These are phyloP conservation scores for Zygaena filipendulae DNA, from an alignment of 2,888 invertebrate genomes.

Conservation along the genomic window DNA sequence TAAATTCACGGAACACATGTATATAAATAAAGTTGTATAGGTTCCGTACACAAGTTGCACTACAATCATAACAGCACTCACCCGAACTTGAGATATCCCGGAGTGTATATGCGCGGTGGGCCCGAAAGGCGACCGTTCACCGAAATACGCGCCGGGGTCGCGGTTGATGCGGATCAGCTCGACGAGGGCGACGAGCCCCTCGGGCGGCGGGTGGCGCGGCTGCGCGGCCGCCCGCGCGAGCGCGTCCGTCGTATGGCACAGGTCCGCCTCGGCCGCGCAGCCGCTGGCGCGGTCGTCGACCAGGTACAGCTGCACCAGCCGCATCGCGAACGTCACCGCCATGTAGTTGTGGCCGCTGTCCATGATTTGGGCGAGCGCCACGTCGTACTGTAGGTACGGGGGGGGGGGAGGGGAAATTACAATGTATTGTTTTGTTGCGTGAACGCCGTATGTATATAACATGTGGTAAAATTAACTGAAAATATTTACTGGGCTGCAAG, in stretches of 20 bases:
- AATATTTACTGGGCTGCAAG: too few relatives aligned
- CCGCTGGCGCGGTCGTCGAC: conserved; percentile 85
- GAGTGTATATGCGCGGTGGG: conserved; percentile 86
- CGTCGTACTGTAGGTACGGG: conserved; percentile 73
- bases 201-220: conserved; percentile 76
- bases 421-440: too few relatives aligned
- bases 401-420: neutral
- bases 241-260: conserved; percentile 82
- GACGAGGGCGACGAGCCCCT: conserved; percentile 77
- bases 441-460: conserved; percentile 1
- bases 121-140: conserved; percentile 76
- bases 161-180: conserved; percentile 82
- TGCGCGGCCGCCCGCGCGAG: conserved; percentile 76
- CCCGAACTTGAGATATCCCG: conserved; percentile 80
- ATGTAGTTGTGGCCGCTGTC: conserved; percentile 78
- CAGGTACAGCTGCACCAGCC: conserved; percentile 82
- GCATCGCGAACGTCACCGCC: conserved; percentile 86
- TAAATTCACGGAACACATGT: too few relatives aligned
- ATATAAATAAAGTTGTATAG: too few relatives aligned
- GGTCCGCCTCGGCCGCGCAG: conserved; percentile 77
- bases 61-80: conserved; percentile 49
- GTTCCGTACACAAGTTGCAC: too few relatives aligned
- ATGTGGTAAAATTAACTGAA: too few relatives aligned
- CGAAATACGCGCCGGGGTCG: conserved; percentile 73
- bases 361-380: conserved; percentile 79